Percentiles rank a stretch among this genome's conserved stretches.
These are phyloP conservation scores for Corvus moneduloides DNA, from an alignment of 2,113 vertebrate genomes.

Conservation along the genomic window DNA sequence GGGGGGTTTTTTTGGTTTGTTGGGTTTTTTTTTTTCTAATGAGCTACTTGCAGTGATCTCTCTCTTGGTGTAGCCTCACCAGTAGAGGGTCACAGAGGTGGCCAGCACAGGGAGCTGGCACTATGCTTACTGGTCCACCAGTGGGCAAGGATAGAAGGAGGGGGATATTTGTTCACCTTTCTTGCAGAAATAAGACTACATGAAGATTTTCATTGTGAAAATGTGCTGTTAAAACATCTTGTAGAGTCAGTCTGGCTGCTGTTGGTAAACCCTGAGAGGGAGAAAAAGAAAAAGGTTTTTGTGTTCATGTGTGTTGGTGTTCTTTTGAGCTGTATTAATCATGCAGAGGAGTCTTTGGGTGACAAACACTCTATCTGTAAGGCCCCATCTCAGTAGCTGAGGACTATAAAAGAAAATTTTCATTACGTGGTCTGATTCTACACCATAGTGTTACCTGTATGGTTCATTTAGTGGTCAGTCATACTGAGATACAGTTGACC, in stretches of 20 bases:
- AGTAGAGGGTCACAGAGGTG: neutral
- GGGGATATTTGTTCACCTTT: neutral
- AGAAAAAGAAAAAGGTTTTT: neutral
- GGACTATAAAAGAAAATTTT: neutral
- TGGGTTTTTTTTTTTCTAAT: accelerated
- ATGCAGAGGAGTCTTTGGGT: neutral
- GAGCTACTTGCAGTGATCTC: neutral
- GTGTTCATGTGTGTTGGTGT: neutral
- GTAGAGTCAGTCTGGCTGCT: neutral
- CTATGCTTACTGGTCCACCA: neutral
- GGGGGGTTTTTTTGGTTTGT: neutral
- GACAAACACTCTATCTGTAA: neutral
- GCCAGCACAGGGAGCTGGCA: neutral
- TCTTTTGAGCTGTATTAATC: neutral
- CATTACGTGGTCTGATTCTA: neutral
- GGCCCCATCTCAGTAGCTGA: neutral
- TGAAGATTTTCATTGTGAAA: neutral
- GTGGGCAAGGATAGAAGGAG: neutral
- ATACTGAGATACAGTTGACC: neutral
- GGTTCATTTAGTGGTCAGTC: neutral
- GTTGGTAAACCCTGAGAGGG: neutral
- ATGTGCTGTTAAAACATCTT: neutral
- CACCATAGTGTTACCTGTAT: accelerated
- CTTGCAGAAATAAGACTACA: neutral
- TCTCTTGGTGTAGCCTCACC: neutral